Percentiles rank a stretch among this genome's conserved stretches.
Conservation (phyloP, 1,140 invertebrate species). For the Zaprionus vittiger region DNA sequence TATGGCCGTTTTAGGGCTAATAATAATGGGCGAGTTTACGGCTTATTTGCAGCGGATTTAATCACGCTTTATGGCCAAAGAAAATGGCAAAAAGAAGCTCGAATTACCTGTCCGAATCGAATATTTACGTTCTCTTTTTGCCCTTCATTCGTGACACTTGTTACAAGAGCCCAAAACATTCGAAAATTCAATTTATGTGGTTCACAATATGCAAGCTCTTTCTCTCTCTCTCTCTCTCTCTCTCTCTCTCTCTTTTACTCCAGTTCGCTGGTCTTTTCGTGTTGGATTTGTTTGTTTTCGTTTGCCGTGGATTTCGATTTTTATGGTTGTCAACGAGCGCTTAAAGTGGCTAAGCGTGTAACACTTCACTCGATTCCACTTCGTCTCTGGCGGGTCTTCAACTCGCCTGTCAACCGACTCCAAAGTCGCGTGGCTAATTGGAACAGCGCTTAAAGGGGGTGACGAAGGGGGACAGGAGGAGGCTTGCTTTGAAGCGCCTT, state of each 20-base stretch:
- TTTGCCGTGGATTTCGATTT: constrained; percentile 39
- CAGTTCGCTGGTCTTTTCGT: constrained; percentile 11
- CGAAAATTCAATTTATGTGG: constrained; percentile 38
- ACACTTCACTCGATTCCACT: constrained; percentile 6
- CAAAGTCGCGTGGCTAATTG: constrained; percentile 50
- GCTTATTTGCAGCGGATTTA: constrained; percentile 18
- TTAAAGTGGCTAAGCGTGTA: constrained; percentile 54
- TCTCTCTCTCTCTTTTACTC: constrained; percentile 7
- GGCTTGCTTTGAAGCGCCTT: constrained; percentile 18
- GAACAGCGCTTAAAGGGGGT: constrained; percentile 23
- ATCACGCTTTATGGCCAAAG: constrained; percentile 45
- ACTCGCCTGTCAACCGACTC: constrained; percentile 39
- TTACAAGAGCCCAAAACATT: constrained; percentile 15
- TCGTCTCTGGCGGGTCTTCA: constrained; percentile 8
- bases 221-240: background rate
- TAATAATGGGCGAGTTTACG: constrained; percentile 13
- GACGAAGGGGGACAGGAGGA: background rate
- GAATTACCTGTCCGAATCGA: constrained; percentile 35
- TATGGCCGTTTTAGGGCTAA: constrained; percentile 20
- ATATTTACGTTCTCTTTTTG: constrained; percentile 37
- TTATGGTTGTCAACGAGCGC: constrained; percentile 52
- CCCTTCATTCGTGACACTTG: constrained; percentile 32
- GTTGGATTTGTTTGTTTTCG: constrained; percentile 32
- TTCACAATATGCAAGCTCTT: constrained; percentile 22
- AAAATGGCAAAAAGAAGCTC: constrained; percentile 32